Percentiles rank a stretch among this genome's conserved stretches.
Evolutionary conservation across 1,140 invertebrate species (phyloP).

Genomic region (Battus philenor): DNA sequence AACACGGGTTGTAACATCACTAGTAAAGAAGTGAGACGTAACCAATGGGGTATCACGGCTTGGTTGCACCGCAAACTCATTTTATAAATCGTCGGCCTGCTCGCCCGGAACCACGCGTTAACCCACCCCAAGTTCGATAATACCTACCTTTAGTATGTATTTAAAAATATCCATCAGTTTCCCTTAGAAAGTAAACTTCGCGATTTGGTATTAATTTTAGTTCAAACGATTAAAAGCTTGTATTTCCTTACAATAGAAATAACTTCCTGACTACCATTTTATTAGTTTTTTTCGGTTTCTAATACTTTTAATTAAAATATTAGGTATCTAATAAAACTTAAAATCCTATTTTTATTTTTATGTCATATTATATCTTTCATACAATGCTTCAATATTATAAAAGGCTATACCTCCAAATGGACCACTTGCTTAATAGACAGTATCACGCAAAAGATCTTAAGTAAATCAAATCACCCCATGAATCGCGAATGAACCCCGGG

Average conservation of each 20-base stretch:
- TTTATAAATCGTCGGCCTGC: constrained; percentile 69
- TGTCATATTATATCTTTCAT: too few relatives aligned
- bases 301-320: too few relatives aligned
- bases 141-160: constrained; percentile 32
- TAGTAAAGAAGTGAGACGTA: constrained; percentile 72
- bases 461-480: constrained; percentile 74
- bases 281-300: too few relatives aligned
- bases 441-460: constrained; percentile 71
- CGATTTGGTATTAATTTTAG: too few relatives aligned
- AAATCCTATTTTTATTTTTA: too few relatives aligned
- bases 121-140: constrained; percentile 46
- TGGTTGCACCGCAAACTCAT: constrained; percentile 74
- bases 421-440: constrained; percentile 66
- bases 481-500: constrained; percentile 67
- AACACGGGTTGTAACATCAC: constrained; percentile 24
- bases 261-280: too few relatives aligned
- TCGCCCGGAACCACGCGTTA: constrained; percentile 69
- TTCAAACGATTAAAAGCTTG: too few relatives aligned
- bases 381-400: too few relatives aligned
- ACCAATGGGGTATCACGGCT: constrained; percentile 70
- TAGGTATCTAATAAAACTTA: too few relatives aligned
- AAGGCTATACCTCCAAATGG: too few relatives aligned
- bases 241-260: too few relatives aligned
- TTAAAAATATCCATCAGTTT: not conserved
- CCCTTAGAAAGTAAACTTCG: too few relatives aligned